phyloP scores from a whole-genome alignment of 2,113 vertebrate species.

The Solenodon paradoxus region DNA sequence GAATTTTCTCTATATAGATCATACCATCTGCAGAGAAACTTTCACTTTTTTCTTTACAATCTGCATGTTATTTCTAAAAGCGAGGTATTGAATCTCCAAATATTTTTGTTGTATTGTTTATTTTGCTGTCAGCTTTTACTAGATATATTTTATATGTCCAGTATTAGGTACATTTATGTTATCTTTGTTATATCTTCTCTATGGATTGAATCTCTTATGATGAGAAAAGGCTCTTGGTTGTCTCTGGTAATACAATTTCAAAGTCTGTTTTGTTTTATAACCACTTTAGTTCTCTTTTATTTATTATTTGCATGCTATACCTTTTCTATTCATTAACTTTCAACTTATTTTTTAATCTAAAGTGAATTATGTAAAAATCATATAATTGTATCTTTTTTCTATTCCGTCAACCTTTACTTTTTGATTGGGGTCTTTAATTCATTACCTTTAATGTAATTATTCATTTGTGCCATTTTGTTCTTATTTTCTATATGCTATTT shows the following conservation, averaged over 20 bases:
- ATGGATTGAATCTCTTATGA: not conserved
- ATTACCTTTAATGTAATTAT: not conserved
- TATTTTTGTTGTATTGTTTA: not conserved
- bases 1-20: too few species aligned
- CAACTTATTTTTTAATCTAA: not conserved
- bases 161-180: not conserved
- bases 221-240: not conserved
- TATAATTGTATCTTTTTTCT: not conserved
- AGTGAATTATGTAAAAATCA: not conserved
- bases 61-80: not conserved
- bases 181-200: not conserved
- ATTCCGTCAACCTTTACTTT: not conserved
- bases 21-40: too few species aligned
- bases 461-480: not conserved
- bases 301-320: not conserved
- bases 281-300: not conserved
- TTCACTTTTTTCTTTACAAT: not conserved
- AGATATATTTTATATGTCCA: not conserved
- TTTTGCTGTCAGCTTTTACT: not conserved
- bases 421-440: not conserved
- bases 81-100: not conserved
- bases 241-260: not conserved
- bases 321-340: not conserved
- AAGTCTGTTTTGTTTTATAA: not conserved
- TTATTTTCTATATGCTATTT: not conserved